phyloP scores from a whole-genome alignment of 2,797 vertebrate genomes.

The Takifugu rubripes region DNA sequence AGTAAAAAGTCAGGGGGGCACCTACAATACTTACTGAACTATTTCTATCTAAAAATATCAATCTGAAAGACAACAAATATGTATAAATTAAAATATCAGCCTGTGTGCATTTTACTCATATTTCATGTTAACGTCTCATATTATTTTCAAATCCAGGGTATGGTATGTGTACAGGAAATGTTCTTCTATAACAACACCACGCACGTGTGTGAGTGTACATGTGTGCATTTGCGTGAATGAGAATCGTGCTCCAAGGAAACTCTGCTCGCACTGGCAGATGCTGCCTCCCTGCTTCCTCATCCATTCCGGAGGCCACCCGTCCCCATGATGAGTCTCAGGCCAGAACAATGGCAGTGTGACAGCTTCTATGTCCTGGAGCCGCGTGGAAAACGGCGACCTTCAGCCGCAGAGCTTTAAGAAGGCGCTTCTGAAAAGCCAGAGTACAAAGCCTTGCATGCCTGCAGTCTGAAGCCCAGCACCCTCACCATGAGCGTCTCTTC shows the following conservation, averaged over 20 bases:
- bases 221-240: constrained; percentile 3
- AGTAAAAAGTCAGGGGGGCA: too few relatives aligned
- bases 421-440: constrained; percentile 48
- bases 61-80: neutral
- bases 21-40: too few relatives aligned
- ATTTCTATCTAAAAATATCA: neutral
- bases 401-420: constrained; percentile 47
- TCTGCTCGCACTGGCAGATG: constrained; percentile 41
- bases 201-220: neutral
- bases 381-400: constrained; percentile 51
- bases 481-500: constrained; percentile 35
- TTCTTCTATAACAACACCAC: constrained; percentile 2
- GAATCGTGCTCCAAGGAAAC: constrained; percentile 24
- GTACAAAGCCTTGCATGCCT: constrained; percentile 51
- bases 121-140: constrained; percentile 3
- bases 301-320: constrained; percentile 48
- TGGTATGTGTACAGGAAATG: constrained; percentile 24
- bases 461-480: constrained; percentile 44
- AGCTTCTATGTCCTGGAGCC: constrained; percentile 46
- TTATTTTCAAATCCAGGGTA: constrained; percentile 7
- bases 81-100: constrained; percentile 1
- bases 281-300: constrained; percentile 33
- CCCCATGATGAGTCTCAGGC: constrained; percentile 49
- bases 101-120: neutral
- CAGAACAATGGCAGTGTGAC: constrained; percentile 49